Conservation (phyloP, 2,113 vertebrate genomes). For the Triplophysa tibetana region DNA sequence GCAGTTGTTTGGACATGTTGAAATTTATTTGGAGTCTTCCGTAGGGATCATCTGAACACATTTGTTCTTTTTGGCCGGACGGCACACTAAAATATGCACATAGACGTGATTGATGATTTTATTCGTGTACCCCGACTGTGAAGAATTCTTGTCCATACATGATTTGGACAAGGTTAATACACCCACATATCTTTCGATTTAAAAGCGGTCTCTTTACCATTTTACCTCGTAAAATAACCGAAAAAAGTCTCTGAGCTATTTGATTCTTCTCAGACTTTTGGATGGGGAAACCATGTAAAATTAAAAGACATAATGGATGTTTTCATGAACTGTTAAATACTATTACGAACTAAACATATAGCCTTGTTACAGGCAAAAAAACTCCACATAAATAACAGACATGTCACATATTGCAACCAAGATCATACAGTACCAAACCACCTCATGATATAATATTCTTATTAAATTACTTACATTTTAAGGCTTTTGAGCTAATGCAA, state of each 20-base stretch:
- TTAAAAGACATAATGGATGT: background rate
- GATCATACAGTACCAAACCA: background rate
- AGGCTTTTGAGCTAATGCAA: slow-evolving; percentile 4
- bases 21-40: background rate
- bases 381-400: too few relatives aligned
- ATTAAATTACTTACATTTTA: background rate
- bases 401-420: background rate
- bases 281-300: too few relatives aligned
- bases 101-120: background rate
- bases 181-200: background rate
- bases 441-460: background rate
- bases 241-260: too few relatives aligned
- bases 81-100: background rate
- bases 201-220: too few relatives aligned
- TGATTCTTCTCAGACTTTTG: too few relatives aligned
- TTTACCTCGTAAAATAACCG: too few relatives aligned
- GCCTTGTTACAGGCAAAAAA: background rate
- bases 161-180: background rate
- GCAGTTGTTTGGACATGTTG: background rate
- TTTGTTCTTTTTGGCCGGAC: background rate
- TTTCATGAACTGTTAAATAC: too few relatives aligned
- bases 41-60: background rate
- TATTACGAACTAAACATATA: too few relatives aligned
- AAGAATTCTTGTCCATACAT: too few relatives aligned
- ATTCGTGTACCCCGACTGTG: too few relatives aligned